phyloP scores from a whole-genome alignment of 2,888 invertebrate genomes.

The Drosophila diplacantha region DNA sequence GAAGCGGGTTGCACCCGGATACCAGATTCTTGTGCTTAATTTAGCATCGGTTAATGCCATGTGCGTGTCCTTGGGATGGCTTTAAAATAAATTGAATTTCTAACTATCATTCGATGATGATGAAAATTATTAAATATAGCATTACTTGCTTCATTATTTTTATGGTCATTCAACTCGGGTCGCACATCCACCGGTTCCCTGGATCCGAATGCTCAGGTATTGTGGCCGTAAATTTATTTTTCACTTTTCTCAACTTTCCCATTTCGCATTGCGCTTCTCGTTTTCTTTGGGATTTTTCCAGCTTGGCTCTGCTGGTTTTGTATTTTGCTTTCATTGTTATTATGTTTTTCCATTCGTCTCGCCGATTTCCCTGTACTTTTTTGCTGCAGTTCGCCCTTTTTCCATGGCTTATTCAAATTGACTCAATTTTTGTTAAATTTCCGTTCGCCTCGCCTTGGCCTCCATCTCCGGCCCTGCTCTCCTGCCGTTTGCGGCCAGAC shows the following conservation, averaged over 20 bases:
- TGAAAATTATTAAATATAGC: neutral
- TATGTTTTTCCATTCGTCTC: slow-evolving; percentile 27
- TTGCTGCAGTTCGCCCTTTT: slow-evolving; percentile 33
- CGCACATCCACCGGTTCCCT: neutral
- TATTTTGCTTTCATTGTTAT: slow-evolving; percentile 41
- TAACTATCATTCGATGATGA: neutral
- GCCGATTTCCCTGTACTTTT: slow-evolving; percentile 1
- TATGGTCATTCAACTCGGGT: neutral
- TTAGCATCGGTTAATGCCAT: neutral
- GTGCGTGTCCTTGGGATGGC: neutral
- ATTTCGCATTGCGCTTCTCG: slow-evolving; percentile 11
- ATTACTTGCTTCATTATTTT: neutral
- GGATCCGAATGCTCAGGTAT: slow-evolving; percentile 24
- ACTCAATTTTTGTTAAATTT: slow-evolving; percentile 72
- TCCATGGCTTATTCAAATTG: slow-evolving; percentile 67
- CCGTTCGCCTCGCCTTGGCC: slow-evolving; percentile 47
- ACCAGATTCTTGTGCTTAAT: neutral
- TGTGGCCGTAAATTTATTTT: slow-evolving; percentile 29
- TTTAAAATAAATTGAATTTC: neutral
- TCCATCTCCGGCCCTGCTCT: slow-evolving; percentile 30
- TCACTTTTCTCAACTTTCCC: slow-evolving; percentile 40
- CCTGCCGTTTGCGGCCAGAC: slow-evolving; percentile 40
- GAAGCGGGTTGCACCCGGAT: slow-evolving; percentile 16
- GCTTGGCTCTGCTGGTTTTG: slow-evolving; percentile 12
- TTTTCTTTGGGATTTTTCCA: slow-evolving; percentile 16